Conservation (phyloP, 2,888 invertebrate genomes). For the Diaperis boleti region DNA sequence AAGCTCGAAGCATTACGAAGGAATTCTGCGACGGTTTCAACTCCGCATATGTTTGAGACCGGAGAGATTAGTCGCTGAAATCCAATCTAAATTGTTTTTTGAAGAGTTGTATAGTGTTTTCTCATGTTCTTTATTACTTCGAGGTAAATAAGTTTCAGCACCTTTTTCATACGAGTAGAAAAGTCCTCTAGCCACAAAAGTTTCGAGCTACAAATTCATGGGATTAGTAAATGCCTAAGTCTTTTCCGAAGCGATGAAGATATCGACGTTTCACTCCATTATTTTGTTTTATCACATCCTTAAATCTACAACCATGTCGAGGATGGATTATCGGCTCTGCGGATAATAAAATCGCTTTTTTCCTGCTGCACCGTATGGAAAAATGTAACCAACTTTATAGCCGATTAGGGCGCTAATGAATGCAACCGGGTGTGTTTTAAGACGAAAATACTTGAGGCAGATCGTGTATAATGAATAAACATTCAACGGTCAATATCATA, state of each 20-base stretch:
- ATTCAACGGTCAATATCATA: conserved; percentile 26
- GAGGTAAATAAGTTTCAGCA: conserved; percentile 21
- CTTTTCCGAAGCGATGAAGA: conserved; percentile 28
- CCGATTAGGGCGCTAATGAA: conserved; percentile 37
- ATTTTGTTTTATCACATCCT: conserved; percentile 39
- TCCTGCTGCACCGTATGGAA: conserved; percentile 9
- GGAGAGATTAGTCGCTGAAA: conserved; percentile 24
- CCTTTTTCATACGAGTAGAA: conserved; percentile 36
- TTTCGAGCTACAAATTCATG: conserved; percentile 39
- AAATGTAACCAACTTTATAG: conserved; percentile 32
- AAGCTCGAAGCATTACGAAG: conserved; percentile 27
- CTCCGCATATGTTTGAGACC: conserved; percentile 21
- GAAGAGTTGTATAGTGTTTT: conserved; percentile 5
- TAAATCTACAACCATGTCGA: conserved; percentile 23
- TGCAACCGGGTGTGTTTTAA: conserved; percentile 24
- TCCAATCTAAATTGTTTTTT: conserved; percentile 32
- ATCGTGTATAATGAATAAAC: conserved; percentile 29
- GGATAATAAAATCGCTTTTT: conserved; percentile 23
- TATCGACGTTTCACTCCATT: conserved; percentile 39
- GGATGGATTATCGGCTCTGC: conserved; percentile 16
- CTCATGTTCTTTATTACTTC: conserved; percentile 8
- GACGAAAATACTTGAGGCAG: conserved; percentile 12
- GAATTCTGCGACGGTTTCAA: conserved; percentile 18
- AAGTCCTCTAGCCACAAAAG: conserved; percentile 35
- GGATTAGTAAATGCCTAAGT: conserved; percentile 39